Base-by-base conservation (phyloP, 2,888 invertebrate genomes). In the Nemurella pictetii region DNA sequence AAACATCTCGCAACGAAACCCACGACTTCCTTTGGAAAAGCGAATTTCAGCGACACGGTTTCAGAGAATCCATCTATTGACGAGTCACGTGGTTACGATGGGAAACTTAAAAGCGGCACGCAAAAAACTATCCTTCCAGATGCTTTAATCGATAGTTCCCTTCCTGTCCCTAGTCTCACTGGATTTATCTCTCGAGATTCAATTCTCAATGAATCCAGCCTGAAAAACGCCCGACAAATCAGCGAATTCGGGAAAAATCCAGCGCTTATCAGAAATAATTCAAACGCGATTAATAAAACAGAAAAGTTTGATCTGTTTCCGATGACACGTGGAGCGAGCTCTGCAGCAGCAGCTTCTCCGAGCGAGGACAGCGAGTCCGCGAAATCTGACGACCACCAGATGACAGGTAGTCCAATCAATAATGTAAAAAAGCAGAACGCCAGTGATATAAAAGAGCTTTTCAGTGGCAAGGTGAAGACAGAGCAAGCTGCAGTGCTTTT, bases 211-310 rank as follows among this genome's bases (percentile, higher is more conserved):
- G 72, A 36, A 28, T 20, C 26, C 27, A 82, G 12, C 12, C 29
- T 72, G 28, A 27, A 82, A 82, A 72, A 82, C 72, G 5, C 72
- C 55, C 82, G 26, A 26, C 55, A 72, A 26, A 82, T 82, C 26
- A 82, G 73, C 29, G 28, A 20, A n/a, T 0, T 72, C 0, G 25
- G 27, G 72, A 27, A 0, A 72, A 82, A 55, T n/a, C 72, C 72
- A 36, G 72, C 26, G 3, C 28, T 28, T 12, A 82, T 55, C 12
- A 12, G 29, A 27, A 27, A 29, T 82, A 72, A 28, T 9, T 82
- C 27, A 26, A 27, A 72, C 15, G 32, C 36, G 72, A 82, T 55
- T 15, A 82, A 72, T 28, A 20, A 72, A 82, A 82, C 72, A 29
- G n/a, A n/a, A 29, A 28, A 28, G 75, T 28, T 75, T 9, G 75